Evolutionary conservation across 35 echinoderm and acorn worm genomes (phyloP).

Genomic region (Apostichopus californicus): DNA sequence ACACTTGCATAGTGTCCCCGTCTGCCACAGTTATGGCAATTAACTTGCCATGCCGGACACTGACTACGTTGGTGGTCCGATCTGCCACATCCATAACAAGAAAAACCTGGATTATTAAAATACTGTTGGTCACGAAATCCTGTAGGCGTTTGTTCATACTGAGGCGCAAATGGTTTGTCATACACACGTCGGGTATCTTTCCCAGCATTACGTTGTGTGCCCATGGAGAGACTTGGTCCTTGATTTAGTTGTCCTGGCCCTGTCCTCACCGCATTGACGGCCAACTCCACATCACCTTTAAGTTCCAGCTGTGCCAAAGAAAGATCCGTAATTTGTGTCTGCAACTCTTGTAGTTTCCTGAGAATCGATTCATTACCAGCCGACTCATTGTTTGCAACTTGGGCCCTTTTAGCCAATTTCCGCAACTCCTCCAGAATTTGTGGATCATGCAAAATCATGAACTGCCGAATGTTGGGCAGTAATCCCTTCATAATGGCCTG

Average conservation of each 20-base stretch:
- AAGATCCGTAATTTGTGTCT: background rate
- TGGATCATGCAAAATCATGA: constrained; percentile 6
- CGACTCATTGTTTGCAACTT: background rate
- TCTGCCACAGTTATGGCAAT: too few relatives aligned
- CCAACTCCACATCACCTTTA: background rate
- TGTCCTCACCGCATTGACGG: constrained; percentile 8
- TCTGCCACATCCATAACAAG: constrained; percentile 36
- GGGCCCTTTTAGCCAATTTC: background rate
- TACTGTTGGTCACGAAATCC: too few relatives aligned
- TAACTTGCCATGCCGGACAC: constrained; percentile 9
- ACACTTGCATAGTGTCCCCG: too few relatives aligned
- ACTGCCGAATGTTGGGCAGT: constrained; percentile 1
- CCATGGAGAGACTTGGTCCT: too few relatives aligned
- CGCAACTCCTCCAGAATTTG: background rate
- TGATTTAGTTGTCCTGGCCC: too few relatives aligned
- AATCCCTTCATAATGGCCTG: constrained; percentile 39
- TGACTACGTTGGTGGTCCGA: constrained; percentile 15
- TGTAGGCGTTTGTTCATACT: too few relatives aligned
- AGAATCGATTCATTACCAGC: too few relatives aligned
- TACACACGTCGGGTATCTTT: too few relatives aligned
- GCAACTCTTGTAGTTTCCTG: constrained; percentile 15
- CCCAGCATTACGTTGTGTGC: too few relatives aligned
- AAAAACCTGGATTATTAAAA: too few relatives aligned
- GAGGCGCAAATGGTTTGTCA: too few relatives aligned
- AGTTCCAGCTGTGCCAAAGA: background rate